phyloP scores from a whole-genome alignment of 1,140 invertebrate species.

The Platyura marginata region DNA sequence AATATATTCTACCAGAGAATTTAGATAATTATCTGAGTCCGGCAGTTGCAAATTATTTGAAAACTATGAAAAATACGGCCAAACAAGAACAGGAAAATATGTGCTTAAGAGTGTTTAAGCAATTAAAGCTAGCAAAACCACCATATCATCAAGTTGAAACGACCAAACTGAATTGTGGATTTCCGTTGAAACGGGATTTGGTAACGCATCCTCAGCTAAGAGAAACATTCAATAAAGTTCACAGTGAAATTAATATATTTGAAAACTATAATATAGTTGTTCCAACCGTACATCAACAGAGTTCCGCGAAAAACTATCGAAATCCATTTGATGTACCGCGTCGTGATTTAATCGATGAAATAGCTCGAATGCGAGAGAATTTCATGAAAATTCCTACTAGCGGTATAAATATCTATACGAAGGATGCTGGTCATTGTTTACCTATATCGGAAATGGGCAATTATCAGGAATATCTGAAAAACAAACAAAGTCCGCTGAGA shows the following conservation, averaged over 20 bases:
- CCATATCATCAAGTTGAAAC: constrained; percentile 34
- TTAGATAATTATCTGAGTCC: constrained; percentile 87
- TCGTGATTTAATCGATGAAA: constrained; percentile 65
- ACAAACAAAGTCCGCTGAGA: constrained; percentile 73
- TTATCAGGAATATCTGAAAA: constrained; percentile 95
- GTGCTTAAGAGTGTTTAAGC: constrained; percentile 37
- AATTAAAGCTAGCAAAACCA: constrained; percentile 29
- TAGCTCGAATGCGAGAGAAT: constrained; percentile 85
- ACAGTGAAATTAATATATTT: constrained; percentile 58
- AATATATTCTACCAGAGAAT: constrained; percentile 73
- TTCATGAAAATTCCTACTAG: constrained; percentile 62
- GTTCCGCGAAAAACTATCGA: constrained; percentile 39
- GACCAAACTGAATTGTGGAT: constrained; percentile 24
- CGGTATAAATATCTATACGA: constrained; percentile 60
- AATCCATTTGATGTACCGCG: constrained; percentile 94
- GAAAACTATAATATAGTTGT: constrained; percentile 78
- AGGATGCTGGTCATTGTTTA: constrained; percentile 84
- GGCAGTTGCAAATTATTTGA: constrained; percentile 84
- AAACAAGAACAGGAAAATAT: constrained; percentile 89
- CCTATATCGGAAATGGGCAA: constrained; percentile 97
- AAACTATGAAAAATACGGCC: constrained; percentile 88
- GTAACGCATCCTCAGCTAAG: constrained; percentile 59
- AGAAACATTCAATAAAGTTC: constrained; percentile 58
- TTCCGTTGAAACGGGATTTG: constrained; percentile 39
- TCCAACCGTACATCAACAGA: constrained; percentile 22